Percentiles rank a stretch among this genome's conserved stretches.
These are phyloP conservation scores for Phalacrocorax aristotelis DNA, from an alignment of 2,113 vertebrate species.

Conservation along the genomic window DNA sequence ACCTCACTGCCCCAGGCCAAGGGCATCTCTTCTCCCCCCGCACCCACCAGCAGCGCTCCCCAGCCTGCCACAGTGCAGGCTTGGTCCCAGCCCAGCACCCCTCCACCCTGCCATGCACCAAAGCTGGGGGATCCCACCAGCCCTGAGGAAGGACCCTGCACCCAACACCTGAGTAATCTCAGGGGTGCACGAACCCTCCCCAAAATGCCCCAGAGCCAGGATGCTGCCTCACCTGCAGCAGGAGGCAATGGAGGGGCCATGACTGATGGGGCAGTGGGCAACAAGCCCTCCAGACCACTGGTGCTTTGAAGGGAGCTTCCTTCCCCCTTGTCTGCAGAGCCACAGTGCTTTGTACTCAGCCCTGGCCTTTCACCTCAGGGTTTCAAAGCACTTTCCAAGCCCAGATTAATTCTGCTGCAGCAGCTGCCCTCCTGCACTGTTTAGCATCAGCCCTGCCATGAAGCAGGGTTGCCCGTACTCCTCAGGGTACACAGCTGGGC, in stretches of 20 bases:
- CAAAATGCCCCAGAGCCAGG: not conserved
- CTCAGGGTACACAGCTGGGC: rapidly evolving
- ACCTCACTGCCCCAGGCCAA: not conserved
- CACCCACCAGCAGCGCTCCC: not conserved
- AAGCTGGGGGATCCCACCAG: not conserved
- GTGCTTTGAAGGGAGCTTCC: not conserved
- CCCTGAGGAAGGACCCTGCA: not conserved
- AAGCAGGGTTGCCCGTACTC: not conserved
- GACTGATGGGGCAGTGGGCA: not conserved
- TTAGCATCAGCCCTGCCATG: not conserved
- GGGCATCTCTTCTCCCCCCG: not conserved
- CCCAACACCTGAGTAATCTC: not conserved
- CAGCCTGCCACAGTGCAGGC: not conserved
- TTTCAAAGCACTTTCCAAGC: not conserved
- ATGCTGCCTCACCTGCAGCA: not conserved
- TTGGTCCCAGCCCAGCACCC: not conserved
- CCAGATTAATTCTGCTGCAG: slow-evolving; percentile 6
- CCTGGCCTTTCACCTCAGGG: not conserved
- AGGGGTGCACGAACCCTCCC: not conserved
- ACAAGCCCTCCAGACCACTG: rapidly evolving
- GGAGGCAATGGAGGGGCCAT: rapidly evolving
- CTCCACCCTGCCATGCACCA: not conserved
- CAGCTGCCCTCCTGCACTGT: not conserved
- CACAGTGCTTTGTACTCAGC: not conserved
- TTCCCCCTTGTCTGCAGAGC: not conserved